Percentiles rank a stretch among this genome's conserved stretches.
phyloP scores from a whole-genome alignment of 2,797 vertebrate genomes.

The Crocidura indochinensis region DNA sequence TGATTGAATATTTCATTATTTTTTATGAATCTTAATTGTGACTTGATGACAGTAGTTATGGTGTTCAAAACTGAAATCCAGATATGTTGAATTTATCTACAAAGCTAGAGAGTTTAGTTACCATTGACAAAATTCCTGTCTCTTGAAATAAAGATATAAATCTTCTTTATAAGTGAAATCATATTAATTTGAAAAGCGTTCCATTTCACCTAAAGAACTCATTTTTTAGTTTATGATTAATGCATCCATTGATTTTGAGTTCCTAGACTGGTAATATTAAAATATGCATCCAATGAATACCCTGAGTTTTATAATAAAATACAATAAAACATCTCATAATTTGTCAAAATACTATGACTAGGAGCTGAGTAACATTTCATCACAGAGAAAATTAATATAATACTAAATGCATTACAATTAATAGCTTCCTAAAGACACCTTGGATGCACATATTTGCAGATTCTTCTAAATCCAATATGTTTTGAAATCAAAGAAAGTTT shows the following conservation, averaged over 20 bases:
- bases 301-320: slow-evolving; percentile 48
- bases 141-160: slow-evolving; percentile 26
- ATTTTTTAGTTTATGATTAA: slow-evolving; percentile 52
- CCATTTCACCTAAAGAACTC: slow-evolving; percentile 18
- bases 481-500: slow-evolving; percentile 22
- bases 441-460: background rate
- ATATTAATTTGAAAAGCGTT: slow-evolving; percentile 43
- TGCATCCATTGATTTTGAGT: slow-evolving; percentile 46
- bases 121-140: background rate
- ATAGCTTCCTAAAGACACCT: background rate
- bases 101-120: background rate
- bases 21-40: slow-evolving; percentile 10
- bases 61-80: slow-evolving; percentile 43
- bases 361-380: slow-evolving; percentile 34
- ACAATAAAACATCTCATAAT: slow-evolving; percentile 3
- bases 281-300: background rate
- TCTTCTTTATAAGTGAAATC: background rate
- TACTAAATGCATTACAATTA: slow-evolving; percentile 11
- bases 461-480: background rate
- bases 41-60: slow-evolving; percentile 26
- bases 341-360: slow-evolving; percentile 17
- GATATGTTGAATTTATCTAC: background rate
- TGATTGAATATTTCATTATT: slow-evolving; percentile 1
- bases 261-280: slow-evolving; percentile 6
- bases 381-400: background rate